Evolutionary conservation across 1,140 invertebrate genomes (phyloP).

Genomic region (Anoplolepis gracilipes): DNA sequence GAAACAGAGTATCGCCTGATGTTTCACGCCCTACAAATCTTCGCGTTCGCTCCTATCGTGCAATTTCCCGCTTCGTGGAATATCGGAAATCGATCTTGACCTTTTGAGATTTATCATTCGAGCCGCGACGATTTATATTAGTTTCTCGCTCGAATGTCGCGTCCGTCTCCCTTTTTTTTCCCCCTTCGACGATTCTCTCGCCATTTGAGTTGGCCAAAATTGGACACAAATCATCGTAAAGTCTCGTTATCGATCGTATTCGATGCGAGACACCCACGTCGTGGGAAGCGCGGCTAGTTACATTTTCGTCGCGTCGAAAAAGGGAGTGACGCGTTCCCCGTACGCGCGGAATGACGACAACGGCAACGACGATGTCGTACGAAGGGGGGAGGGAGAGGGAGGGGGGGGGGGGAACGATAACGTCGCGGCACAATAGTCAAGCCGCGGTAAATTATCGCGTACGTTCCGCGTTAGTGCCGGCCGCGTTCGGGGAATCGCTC

Average conservation of each 20-base stretch:
- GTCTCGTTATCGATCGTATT: neutral
- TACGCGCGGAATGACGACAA: neutral
- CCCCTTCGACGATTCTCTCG: neutral
- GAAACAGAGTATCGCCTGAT: neutral
- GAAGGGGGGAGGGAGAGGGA: neutral
- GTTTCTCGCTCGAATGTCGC: neutral
- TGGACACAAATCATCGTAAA: neutral
- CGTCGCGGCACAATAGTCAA: constrained; percentile 43
- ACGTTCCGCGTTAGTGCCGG: constrained; percentile 52
- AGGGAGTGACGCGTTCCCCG: neutral
- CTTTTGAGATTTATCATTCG: constrained; percentile 34
- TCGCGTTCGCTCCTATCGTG: neutral
- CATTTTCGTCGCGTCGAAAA: constrained; percentile 11
- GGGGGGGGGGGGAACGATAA: constrained; percentile 17
- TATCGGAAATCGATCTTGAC: constrained; percentile 48
- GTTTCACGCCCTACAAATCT: constrained; percentile 24
- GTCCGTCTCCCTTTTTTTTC: neutral
- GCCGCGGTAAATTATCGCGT: constrained; percentile 62
- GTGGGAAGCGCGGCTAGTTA: neutral
- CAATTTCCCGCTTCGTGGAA: neutral
- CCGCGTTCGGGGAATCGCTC: constrained; percentile 60
- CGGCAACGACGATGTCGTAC: neutral
- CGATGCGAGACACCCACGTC: constrained; percentile 23
- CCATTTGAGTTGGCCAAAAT: neutral
- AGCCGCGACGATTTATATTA: constrained; percentile 4